Conservation (phyloP, 2,888 invertebrate genomes). For the Meteorus colon region DNA sequence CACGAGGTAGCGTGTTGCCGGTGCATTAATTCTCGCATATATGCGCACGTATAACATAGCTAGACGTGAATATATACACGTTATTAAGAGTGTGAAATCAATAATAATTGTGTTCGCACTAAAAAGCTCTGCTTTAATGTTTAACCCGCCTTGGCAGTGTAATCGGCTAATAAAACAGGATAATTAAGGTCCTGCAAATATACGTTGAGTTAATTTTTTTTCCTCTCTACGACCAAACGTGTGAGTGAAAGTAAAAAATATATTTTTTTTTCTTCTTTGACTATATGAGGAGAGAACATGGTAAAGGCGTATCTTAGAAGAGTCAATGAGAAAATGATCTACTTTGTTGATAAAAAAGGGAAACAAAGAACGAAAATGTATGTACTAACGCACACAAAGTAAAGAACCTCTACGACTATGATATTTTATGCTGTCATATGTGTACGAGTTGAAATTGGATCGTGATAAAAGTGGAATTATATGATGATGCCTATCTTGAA, state of each 20-base stretch:
- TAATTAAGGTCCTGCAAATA: background rate
- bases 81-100: slow-evolving; percentile 56
- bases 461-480: background rate
- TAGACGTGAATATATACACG: slow-evolving; percentile 43
- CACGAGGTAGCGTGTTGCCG: slow-evolving; percentile 61
- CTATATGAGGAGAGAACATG: slow-evolving; percentile 4
- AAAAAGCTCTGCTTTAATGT: slow-evolving; percentile 8
- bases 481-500: background rate
- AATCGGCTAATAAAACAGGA: slow-evolving; percentile 22
- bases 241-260: no score
- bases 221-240: no score
- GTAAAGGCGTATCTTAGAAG: background rate
- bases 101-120: slow-evolving; percentile 52
- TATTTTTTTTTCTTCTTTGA: no score
- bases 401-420: background rate
- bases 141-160: background rate
- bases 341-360: background rate
- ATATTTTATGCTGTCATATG: background rate
- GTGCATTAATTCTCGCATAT: slow-evolving; percentile 58
- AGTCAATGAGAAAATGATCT: background rate
- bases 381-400: background rate
- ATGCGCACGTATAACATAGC: slow-evolving; percentile 36
- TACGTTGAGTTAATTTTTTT: no score
- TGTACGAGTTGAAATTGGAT: background rate
- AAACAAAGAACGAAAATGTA: slow-evolving; percentile 1